phyloP scores from a whole-genome alignment of 2,113 vertebrate genomes.

The Odocoileus hemionus region DNA sequence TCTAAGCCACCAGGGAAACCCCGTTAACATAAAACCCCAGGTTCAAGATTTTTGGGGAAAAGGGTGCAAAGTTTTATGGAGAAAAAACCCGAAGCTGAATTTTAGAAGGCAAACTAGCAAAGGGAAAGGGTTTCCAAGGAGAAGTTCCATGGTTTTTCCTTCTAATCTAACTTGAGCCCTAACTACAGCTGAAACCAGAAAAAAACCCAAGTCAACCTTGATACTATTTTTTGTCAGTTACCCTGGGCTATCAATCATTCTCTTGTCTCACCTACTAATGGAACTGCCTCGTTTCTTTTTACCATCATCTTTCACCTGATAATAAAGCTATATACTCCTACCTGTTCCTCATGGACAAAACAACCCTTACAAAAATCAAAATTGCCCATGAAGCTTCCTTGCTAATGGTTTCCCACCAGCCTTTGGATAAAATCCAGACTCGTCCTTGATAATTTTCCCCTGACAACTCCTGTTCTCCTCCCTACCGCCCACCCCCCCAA shows the following conservation, averaged over 20 bases:
- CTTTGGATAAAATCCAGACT: background rate
- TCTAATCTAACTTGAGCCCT: background rate
- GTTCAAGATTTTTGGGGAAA: background rate
- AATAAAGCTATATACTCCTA: background rate
- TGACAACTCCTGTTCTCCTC: background rate
- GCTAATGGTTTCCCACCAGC: background rate
- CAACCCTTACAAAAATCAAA: background rate
- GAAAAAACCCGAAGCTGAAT: background rate
- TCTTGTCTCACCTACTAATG: background rate
- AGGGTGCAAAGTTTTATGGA: background rate
- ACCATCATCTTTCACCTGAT: background rate
- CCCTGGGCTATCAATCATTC: background rate
- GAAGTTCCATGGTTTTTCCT: background rate
- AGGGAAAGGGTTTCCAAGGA: background rate
- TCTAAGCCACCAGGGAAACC: background rate
- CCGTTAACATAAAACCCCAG: background rate
- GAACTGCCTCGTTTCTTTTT: background rate
- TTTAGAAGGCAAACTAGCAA: background rate
- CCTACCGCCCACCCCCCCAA: background rate
- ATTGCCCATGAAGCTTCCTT: background rate
- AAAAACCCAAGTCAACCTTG: background rate
- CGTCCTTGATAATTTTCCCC: background rate
- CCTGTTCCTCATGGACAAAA: background rate
- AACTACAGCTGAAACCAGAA: background rate
- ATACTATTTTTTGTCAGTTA: background rate